Base-by-base conservation (phyloP, 2,888 invertebrate genomes). In the Pilophorus perplexus region DNA sequence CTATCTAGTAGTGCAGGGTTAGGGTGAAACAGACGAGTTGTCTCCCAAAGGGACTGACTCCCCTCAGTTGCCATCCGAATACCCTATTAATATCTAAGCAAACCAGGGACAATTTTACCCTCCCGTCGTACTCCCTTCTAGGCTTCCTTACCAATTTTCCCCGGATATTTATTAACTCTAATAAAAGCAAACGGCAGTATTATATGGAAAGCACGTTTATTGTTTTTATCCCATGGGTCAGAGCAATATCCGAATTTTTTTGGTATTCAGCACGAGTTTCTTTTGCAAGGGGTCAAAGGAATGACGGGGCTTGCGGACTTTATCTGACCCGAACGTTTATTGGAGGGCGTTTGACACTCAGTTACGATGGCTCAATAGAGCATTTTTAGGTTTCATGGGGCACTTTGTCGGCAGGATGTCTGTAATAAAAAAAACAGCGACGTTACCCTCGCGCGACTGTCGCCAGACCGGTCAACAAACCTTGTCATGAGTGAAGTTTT, bases 171-270 rank as follows among this genome's bases (percentile, higher is more conserved):
- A 65, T 65, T 65, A 65, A 65, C 52, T 65, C 64, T 40, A 65
- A 65, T 65, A 65, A 65, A 65, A 65, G 64, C 64, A 54, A 65
- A 65, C 64, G 64, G 54, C 28, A 18, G 28, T 54, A 65, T 52
- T 54, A 65, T 65, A 65, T 65, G 64, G 64, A 52, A 65, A 65
- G 64, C 54, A 65, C 64, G 64, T 65, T 65, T 52, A 52, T 65
- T 65, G 54, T 65, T 65, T 52, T 50, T 40, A 8, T 37, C 54
- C 54, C 42, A 54, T 23, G 62, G 64, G 64, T 38, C 48, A 38
- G 48, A 37, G 50, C 50, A 48, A 48, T 48, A 33, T 64, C 52
- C 42, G 10, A 23, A 22, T 14, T 38, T 27, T 46, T 23, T 62
- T 62, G 62, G 62, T 62, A 62, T 62, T 62, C 62, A 62, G 62